phyloP scores from a whole-genome alignment of 2,888 invertebrate genomes.

The Trachelus troglodyta region DNA sequence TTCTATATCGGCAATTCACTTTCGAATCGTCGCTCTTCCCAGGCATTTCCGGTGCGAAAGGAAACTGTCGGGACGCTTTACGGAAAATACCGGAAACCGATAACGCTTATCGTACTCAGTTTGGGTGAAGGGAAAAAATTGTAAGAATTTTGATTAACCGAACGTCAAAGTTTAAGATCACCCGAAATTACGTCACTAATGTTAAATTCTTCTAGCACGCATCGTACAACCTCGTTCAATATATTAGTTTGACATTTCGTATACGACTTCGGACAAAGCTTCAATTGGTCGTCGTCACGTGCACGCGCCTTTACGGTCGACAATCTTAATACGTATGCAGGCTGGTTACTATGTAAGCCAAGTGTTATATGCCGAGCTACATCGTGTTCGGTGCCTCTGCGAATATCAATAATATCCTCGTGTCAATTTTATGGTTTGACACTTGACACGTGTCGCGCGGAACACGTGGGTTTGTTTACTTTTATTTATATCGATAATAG shows the following conservation, averaged over 20 bases:
- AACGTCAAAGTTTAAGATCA: background rate
- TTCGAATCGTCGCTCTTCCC: conserved; percentile 35
- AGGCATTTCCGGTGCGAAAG: background rate
- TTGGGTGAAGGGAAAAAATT: too few species aligned
- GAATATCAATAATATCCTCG: background rate
- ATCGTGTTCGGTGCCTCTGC: background rate
- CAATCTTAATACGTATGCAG: background rate
- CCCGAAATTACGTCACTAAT: background rate
- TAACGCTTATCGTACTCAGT: too few species aligned
- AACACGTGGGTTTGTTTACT: background rate
- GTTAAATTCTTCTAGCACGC: background rate
- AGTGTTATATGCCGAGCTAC: background rate
- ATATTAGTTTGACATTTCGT: background rate
- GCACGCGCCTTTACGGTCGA: conserved; percentile 13
- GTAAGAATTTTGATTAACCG: rapidly evolving
- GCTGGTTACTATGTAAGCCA: background rate
- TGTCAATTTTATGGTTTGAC: background rate
- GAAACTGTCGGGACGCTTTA: background rate
- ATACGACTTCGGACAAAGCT: conserved; percentile 7
- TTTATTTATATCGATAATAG: too few species aligned
- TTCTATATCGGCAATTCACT: conserved; percentile 30
- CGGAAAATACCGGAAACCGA: background rate
- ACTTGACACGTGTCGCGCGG: background rate
- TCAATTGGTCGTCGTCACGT: conserved; percentile 17
- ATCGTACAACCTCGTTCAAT: background rate